These are phyloP conservation scores for Manacus vitellinus DNA, from an alignment of 2,113 vertebrate genomes.

Conservation along the genomic window DNA sequence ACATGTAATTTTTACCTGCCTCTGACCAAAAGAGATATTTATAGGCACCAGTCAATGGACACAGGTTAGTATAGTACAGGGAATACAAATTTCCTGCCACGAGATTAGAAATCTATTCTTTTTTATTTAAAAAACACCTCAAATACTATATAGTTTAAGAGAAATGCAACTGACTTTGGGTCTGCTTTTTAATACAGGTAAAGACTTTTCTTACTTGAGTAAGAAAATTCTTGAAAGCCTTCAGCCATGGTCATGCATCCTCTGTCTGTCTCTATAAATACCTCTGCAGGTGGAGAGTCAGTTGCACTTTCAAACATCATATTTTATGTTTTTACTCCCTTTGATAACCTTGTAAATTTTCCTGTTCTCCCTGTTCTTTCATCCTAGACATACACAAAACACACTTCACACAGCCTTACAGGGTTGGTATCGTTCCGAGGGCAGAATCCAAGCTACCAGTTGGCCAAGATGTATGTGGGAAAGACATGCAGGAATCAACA, in stretches of 20 bases:
- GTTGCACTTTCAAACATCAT: neutral
- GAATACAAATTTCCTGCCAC: neutral
- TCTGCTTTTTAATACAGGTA: neutral
- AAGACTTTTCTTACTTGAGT: neutral
- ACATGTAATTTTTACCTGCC: neutral
- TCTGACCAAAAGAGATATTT: neutral
- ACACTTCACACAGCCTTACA: neutral
- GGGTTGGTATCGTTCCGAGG: neutral
- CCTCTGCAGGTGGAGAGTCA: neutral
- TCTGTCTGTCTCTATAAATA: neutral
- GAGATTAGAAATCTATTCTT: constrained; percentile 7
- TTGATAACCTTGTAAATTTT: neutral
- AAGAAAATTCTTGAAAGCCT: constrained; percentile 25
- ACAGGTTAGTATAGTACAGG: neutral
- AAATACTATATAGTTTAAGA: neutral
- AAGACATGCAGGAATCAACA: neutral
- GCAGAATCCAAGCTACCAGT: neutral
- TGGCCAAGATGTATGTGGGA: neutral
- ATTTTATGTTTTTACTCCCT: neutral
- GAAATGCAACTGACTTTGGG: neutral
- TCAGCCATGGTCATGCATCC: neutral
- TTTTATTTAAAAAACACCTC: neutral
- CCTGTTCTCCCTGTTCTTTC: neutral
- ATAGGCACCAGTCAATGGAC: neutral
- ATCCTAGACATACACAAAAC: neutral